Conservation (phyloP, 2,888 invertebrate species). For the Crocallis elinguaria region DNA sequence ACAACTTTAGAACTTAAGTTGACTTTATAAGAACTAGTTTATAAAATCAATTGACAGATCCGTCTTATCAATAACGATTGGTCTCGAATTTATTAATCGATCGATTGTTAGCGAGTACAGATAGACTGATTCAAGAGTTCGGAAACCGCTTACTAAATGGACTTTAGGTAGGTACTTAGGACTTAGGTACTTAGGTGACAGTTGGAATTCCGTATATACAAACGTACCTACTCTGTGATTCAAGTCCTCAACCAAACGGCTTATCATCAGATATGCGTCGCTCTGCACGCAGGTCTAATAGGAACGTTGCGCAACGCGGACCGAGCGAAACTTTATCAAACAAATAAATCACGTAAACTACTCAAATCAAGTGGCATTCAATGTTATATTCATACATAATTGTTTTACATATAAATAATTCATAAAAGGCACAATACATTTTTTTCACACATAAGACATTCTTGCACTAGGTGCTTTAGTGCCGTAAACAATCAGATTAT, state of each 20-base stretch:
- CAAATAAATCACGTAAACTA: neutral
- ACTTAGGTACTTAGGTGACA: too few species aligned
- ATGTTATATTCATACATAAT: constrained; percentile 38
- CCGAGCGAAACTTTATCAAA: too few species aligned
- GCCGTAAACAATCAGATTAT: constrained; percentile 4
- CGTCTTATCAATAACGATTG: constrained; percentile 46
- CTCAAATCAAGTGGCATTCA: neutral
- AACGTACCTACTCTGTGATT: too few species aligned
- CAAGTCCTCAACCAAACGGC: too few species aligned
- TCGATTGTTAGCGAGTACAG: constrained; percentile 31
- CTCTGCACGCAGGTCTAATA: too few species aligned
- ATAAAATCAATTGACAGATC: constrained; percentile 30
- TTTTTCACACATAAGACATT: constrained; percentile 31
- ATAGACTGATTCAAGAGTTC: constrained; percentile 15
- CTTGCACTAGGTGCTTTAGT: constrained; percentile 15
- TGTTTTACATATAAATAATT: constrained; percentile 48
- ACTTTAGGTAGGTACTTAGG: neutral
- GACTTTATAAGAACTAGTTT: constrained; percentile 8
- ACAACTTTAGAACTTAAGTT: constrained; percentile 5
- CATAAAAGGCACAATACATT: constrained; percentile 42
- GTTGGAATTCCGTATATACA: too few species aligned
- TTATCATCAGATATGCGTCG: too few species aligned
- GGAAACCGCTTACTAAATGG: neutral
- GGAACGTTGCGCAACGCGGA: too few species aligned
- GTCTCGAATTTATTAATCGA: constrained; percentile 49